A percentile compares a stretch with the other conserved stretches of the same genome.
These are phyloP conservation scores for Thymallus thymallus DNA, from an alignment of 2,113 vertebrate genomes.

Conservation along the genomic window DNA sequence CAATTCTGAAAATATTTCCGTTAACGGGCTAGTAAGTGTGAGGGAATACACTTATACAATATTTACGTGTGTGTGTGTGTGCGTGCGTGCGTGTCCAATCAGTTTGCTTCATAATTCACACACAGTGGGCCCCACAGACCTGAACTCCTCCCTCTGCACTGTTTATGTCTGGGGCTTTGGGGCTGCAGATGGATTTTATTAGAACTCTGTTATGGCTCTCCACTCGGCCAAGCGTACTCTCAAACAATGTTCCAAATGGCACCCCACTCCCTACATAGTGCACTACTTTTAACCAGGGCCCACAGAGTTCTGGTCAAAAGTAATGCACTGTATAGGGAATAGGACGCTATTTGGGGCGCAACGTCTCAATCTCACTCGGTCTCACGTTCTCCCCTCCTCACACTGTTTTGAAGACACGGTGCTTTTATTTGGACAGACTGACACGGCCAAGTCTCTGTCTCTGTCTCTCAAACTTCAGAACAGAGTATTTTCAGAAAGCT, in stretches of 20 bases:
- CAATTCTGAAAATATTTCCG: no score
- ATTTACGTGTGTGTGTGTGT: background rate
- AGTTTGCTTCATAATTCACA: background rate
- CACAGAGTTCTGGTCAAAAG: no score
- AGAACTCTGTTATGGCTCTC: constrained; percentile 36
- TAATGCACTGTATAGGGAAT: no score
- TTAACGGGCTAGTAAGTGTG: background rate
- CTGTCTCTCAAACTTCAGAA: background rate
- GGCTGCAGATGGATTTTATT: constrained; percentile 44
- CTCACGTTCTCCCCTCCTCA: background rate
- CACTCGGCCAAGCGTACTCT: constrained; percentile 13
- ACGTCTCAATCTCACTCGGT: background rate
- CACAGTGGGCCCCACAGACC: background rate
- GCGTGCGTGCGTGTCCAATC: background rate
- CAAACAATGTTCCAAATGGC: background rate
- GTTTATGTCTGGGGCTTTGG: constrained; percentile 38
- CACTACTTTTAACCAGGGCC: no score
- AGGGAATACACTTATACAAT: background rate
- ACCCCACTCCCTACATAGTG: no score
- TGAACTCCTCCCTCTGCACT: constrained; percentile 1
- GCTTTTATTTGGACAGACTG: constrained; percentile 14
- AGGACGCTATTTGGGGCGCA: no score
- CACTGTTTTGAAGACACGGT: constrained; percentile 26
- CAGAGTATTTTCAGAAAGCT: constrained; percentile 8
- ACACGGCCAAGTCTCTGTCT: constrained; percentile 10